These are phyloP conservation scores for Sakesphorus luctuosus DNA, from an alignment of 2,113 vertebrate species.

Conservation along the genomic window DNA sequence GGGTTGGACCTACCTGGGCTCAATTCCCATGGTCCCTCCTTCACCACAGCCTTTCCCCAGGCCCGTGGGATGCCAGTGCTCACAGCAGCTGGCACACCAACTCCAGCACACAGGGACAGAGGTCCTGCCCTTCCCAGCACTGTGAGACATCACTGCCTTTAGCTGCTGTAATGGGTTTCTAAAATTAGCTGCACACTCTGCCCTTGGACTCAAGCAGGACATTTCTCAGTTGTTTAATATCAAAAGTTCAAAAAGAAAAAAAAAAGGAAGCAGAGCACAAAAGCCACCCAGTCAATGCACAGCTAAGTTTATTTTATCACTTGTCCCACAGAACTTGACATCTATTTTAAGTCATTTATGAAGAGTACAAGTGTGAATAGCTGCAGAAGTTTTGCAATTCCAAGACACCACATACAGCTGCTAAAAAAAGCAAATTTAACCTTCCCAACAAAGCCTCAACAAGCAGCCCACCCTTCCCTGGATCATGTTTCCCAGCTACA, in stretches of 20 bases:
- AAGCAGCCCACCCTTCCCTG: not conserved
- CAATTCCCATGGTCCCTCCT: not conserved
- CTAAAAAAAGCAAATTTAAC: conserved; percentile 52
- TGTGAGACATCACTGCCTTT: not conserved
- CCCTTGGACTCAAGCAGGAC: not conserved
- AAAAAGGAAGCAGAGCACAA: conserved; percentile 3
- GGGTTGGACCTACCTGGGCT: not conserved
- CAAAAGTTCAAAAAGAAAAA: not conserved
- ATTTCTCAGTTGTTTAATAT: conserved; percentile 35
- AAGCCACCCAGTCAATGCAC: not conserved
- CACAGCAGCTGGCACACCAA: not conserved
- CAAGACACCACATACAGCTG: conserved; percentile 20
- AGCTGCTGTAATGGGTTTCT: conserved; percentile 10
- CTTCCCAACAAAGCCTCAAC: conserved; percentile 29
- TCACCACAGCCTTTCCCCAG: not conserved
- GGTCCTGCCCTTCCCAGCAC: not conserved
- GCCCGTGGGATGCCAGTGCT: not conserved
- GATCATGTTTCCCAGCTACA: not conserved
- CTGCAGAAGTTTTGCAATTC: conserved; percentile 51
- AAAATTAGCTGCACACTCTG: conserved; percentile 43
- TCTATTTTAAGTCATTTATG: conserved; percentile 51
- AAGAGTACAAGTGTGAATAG: conserved; percentile 52
- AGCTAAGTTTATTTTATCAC: conserved; percentile 58
- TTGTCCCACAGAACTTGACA: not conserved
- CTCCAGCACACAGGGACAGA: not conserved